Conservation (phyloP, 2,888 invertebrate genomes). For the Steinernema scapterisci region DNA sequence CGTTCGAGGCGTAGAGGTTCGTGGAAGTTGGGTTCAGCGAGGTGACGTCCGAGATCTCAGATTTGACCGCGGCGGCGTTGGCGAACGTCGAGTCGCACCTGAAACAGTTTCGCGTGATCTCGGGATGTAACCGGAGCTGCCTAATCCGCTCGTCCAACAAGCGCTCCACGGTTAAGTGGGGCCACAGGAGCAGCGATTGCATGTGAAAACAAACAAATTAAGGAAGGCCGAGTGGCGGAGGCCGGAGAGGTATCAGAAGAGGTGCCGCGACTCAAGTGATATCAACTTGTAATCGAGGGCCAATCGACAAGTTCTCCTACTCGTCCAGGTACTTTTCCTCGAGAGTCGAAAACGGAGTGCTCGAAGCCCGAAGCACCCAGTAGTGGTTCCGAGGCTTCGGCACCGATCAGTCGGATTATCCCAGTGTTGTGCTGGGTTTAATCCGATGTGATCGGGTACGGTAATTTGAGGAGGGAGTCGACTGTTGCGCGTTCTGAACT, state of each 20-base stretch:
- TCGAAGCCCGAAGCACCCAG: background rate
- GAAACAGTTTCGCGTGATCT: conserved; percentile 9
- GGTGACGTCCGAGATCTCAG: background rate
- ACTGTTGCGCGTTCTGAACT: no score
- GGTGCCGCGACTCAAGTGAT: conserved; percentile 20
- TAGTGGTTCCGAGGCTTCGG: background rate
- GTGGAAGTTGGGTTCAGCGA: background rate
- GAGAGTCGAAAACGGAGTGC: conserved; percentile 2
- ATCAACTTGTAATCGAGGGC: background rate
- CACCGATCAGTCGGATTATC: conserved; percentile 11
- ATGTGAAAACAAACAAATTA: conserved; percentile 31
- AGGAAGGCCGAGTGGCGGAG: background rate
- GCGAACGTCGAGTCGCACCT: conserved; percentile 27
- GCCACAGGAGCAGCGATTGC: conserved; percentile 13
- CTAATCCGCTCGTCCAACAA: conserved; percentile 29
- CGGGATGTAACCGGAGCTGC: conserved; percentile 17
- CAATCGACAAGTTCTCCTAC: conserved; percentile 14
- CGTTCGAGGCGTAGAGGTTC: conserved; percentile 6
- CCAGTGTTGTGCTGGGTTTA: background rate
- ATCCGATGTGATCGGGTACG: conserved; percentile 15
- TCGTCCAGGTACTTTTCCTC: background rate
- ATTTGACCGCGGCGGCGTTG: conserved; percentile 2
- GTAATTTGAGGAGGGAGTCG: background rate
- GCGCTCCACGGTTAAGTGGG: conserved; percentile 9
- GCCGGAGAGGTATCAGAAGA: background rate